Base-by-base conservation (phyloP, 2,888 invertebrate genomes). In the Cryptophagus acutangulus region DNA sequence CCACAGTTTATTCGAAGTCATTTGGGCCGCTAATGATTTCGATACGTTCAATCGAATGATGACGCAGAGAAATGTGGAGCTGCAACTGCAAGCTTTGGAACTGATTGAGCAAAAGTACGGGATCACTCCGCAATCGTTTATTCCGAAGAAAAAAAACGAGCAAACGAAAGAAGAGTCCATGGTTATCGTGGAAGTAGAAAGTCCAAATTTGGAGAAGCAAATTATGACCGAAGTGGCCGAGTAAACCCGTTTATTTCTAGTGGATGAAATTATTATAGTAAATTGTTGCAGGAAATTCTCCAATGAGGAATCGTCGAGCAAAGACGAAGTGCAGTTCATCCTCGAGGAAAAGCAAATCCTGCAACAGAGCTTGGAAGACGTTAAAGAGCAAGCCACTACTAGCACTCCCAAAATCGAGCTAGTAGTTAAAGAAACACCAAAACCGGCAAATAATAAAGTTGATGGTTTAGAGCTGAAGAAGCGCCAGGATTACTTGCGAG, bases 1-100 rank as follows among this genome's bases (percentile, higher is more conserved):
- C 52, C 73, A 75, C 78, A 73, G 71, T 46, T 65, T 79, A 16
- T 77, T 83, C 57, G 82, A 84, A 55, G 82, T 88, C 74, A 87
- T 94, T 43, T 88, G 92, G 87, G 92, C 94, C 0, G 92, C 92
- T 1, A 92, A 93, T 62, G 91, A 94, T 67, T 87, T 84, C 57
- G 81, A 84, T 49, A 85, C 92, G 69, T 94, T 94, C 64, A 84
- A 85, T 41, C 79, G 86, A 46, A 87, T 94, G 83, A 94, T 94
- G 94, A 86, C 84, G 4, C 88, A 91, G 63, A 84, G 89, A 59
- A 94, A 94, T 67, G 81, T 93, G 15, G 92, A 93, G 61, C 73
- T 94, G 20, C 94, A 94, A 64, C 70, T 94, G 45, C 85, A 94
- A 74, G 89, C 90, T 0, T 67, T 91, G 51, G 89, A 89, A 67